These are phyloP conservation scores for Panagrolaimus sp. DNA, from an alignment of 1,140 invertebrate species.

Conservation along the genomic window DNA sequence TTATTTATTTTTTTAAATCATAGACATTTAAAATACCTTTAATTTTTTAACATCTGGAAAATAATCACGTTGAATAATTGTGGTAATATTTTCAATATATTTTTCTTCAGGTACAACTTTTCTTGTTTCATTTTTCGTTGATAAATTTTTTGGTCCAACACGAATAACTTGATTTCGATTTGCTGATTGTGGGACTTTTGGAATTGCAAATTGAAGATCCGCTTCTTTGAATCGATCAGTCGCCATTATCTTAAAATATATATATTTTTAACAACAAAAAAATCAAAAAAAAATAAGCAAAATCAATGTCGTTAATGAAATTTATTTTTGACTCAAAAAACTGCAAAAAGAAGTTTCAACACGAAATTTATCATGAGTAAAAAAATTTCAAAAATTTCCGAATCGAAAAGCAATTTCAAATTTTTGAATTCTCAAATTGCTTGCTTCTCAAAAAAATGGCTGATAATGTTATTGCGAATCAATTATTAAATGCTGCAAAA, in stretches of 20 bases:
- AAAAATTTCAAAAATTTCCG: too few relatives aligned
- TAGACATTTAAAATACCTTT: constrained; percentile 63
- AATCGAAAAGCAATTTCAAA: too few relatives aligned
- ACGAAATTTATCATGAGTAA: too few relatives aligned
- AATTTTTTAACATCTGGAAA: constrained; percentile 89
- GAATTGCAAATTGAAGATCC: constrained; percentile 6
- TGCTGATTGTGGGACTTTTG: constrained; percentile 11
- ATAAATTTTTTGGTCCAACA: constrained; percentile 30
- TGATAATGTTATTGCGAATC: constrained; percentile 11
- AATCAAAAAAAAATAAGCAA: neutral
- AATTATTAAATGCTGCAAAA: constrained; percentile 24
- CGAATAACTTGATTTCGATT: constrained; percentile 27
- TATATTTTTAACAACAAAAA: neutral
- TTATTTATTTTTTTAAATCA: too few relatives aligned
- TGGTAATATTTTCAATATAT: constrained; percentile 72
- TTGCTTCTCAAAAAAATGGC: neutral
- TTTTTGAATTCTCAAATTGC: too few relatives aligned
- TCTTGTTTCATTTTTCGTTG: constrained; percentile 28
- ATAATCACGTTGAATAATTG: constrained; percentile 93
- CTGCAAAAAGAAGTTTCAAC: too few relatives aligned
- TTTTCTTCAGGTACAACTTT: constrained; percentile 59
- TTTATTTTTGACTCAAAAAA: too few relatives aligned
- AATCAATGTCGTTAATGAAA: too few relatives aligned
- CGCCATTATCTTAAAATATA: neutral
- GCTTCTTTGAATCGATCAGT: neutral